phyloP scores from a whole-genome alignment of 2,888 invertebrate species.

The Orthosia incerta region DNA sequence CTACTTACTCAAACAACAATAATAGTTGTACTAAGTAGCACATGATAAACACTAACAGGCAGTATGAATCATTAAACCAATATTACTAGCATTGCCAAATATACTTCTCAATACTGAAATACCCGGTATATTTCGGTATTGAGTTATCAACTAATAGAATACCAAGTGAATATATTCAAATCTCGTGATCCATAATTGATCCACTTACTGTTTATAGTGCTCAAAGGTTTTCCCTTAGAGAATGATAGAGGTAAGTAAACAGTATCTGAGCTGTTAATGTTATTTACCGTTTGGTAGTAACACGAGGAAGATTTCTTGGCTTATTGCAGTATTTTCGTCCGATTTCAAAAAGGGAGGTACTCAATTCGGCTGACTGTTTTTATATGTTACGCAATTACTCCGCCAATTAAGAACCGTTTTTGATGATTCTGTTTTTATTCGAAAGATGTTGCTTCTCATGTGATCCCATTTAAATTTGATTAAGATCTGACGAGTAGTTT shows the following conservation, averaged over 20 bases:
- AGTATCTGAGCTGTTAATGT: conserved; percentile 12
- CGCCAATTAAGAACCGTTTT: no score
- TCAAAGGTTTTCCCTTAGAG: conserved; percentile 20
- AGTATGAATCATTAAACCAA: conserved; percentile 26
- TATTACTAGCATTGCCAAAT: conserved; percentile 36
- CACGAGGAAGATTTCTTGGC: conserved; percentile 1
- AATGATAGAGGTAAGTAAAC: conserved; percentile 33
- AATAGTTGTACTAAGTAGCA: not conserved
- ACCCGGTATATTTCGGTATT: conserved; percentile 26
- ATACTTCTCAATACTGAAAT: conserved; percentile 27
- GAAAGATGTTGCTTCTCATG: no score
- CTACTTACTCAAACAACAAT: not conserved
- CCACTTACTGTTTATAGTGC: conserved; percentile 24
- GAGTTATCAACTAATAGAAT: conserved; percentile 39
- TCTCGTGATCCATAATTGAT: conserved; percentile 31
- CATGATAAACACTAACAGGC: not conserved
- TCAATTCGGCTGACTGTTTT: no score
- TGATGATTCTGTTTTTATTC: no score
- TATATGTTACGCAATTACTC: no score
- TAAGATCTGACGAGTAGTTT: no score
- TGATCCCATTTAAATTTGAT: no score
- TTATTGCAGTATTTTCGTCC: no score
- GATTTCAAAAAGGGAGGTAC: no score
- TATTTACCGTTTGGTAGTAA: conserved; percentile 27
- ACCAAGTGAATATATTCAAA: conserved; percentile 20